Evolutionary conservation across 2,797 vertebrate species (phyloP), one percentile per base, ranked within the genome.

Genomic region (Nasua narica): DNA sequence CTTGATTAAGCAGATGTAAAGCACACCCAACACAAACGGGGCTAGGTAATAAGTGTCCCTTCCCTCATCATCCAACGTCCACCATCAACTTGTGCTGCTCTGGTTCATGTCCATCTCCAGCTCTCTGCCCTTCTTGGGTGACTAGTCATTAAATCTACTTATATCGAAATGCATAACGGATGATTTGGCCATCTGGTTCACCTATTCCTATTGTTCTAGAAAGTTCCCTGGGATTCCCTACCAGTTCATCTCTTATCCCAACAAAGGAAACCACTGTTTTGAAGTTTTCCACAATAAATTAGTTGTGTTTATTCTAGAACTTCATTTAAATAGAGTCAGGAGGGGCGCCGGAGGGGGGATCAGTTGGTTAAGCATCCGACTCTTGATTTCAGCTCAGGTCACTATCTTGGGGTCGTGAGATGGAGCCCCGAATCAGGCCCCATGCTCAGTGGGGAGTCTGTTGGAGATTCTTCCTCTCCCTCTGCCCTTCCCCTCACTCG

Each of bases 61-160:
- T 32, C 9, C 27, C 2, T 0, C 46, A 7, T 56, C 32, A 58
- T n/a, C 27, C 35, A 40, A 16, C 35, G 37, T 58, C 77, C 67
- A 43, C 32, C 37, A 14, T 7, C 2, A 29, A 54, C 15, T 37
- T 48, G 50, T 83, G 78, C 32, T 40, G 29, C 4, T 60, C 21
- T 32, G 1, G 7, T 77, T 37, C 54, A 23, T 56, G 14, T 25
- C 81, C 16, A 4, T 8, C 54, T 69, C 50, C n/a, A 74, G 43
- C 54, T 50, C 19, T 43, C 90, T 40, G 32, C 9, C 11, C 58
- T 91, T 89, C 79, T 35, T 16, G 62, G 67, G 37, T 50, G 8
- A 56, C 87, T 93, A 37, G 35, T 84, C 37, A 32, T 82, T 88
- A 94, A 70, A 56, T 48, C 70, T 74, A 83, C n/a, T 67, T 18